phyloP scores from a whole-genome alignment of 2,888 invertebrate genomes.

The Polymixis flavicincta region DNA sequence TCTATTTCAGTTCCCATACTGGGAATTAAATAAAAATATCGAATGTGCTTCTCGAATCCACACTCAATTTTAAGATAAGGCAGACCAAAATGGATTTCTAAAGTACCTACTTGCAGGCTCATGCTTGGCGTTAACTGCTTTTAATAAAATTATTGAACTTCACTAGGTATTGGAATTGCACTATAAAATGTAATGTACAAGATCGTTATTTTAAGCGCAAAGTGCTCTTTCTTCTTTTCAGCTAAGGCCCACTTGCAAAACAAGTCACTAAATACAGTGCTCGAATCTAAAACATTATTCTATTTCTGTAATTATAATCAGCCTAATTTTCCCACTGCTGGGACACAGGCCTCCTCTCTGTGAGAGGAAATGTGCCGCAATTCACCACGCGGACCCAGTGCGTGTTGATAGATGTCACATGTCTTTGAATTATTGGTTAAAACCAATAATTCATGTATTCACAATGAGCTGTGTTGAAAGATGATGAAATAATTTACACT shows the following conservation, averaged over 20 bases:
- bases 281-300: neutral
- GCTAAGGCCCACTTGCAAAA: neutral
- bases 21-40: constrained; percentile 35
- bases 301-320: too few species aligned
- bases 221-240: neutral
- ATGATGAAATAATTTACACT: too few species aligned
- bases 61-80: constrained; percentile 9
- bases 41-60: constrained; percentile 10
- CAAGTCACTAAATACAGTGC: neutral
- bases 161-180: neutral
- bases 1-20: constrained; percentile 32
- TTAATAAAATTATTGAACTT: constrained; percentile 27
- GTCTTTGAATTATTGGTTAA: too few species aligned
- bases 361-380: too few species aligned
- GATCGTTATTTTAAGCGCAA: neutral
- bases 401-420: too few species aligned
- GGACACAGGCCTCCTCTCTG: too few species aligned
- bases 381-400: too few species aligned
- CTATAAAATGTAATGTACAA: neutral
- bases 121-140: constrained; percentile 3
- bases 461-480: too few species aligned
- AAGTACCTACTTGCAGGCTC: constrained; percentile 1
- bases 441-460: too few species aligned
- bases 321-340: too few species aligned
- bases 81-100: constrained; percentile 30